Conservation (phyloP, 2,888 invertebrate species). For the Drosophila yooni region DNA sequence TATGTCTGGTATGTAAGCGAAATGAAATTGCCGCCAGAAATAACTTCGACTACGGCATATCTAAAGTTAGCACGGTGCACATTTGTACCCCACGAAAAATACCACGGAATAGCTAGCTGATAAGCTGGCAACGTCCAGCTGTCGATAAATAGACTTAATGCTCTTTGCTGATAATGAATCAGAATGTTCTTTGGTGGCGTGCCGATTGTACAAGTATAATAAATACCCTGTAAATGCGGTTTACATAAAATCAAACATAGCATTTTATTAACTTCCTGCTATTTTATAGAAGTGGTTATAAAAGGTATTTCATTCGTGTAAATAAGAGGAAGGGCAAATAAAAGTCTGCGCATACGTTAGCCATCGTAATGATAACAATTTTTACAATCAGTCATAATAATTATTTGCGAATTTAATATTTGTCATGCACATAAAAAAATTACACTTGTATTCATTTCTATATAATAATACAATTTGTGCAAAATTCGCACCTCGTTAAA, state of each 20-base stretch:
- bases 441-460: neutral
- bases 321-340: neutral
- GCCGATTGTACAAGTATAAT: neutral
- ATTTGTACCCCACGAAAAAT: constrained; percentile 1
- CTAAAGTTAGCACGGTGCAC: constrained; percentile 64
- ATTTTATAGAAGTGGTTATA: neutral
- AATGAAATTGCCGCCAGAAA: constrained; percentile 30
- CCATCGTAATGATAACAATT: neutral
- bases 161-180: constrained; percentile 42
- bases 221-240: neutral
- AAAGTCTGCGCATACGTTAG: neutral
- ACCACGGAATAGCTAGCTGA: constrained; percentile 47
- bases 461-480: neutral
- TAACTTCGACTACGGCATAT: constrained; percentile 58
- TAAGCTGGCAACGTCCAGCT: constrained; percentile 55
- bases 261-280: neutral
- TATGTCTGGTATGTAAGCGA: constrained; percentile 26
- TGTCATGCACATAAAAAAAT: neutral
- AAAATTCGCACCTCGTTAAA: neutral
- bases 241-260: neutral
- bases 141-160: constrained; percentile 56
- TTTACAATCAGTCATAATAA: neutral
- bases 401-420: neutral
- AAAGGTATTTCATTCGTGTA: neutral
- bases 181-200: constrained; percentile 25